Evolutionary conservation across 2,113 vertebrate genomes (phyloP), one percentile per base, ranked within the genome.

Genomic region (Colaptes auratus): DNA sequence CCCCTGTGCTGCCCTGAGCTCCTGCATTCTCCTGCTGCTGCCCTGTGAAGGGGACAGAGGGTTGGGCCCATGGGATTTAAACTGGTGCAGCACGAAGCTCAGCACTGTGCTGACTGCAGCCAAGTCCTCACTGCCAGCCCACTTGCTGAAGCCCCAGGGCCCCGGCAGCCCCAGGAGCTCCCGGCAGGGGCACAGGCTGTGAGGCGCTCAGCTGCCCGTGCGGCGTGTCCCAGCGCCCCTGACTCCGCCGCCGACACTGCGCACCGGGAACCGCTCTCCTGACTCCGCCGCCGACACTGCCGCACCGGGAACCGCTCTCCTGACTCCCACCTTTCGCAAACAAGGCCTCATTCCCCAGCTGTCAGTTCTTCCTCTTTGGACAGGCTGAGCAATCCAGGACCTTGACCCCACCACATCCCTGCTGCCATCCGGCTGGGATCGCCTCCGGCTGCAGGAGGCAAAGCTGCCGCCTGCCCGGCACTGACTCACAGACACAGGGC

Each of bases 51-150:
- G 46, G 52, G 53, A 53, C 58, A 25, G 3, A 0, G n/a, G 44
- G 36, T 21, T 10, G 6, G 42, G 77, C 25, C 18, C 16, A 0
- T 0, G 4, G 50, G 60, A 46, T 61, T 69, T 10, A 27, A 12
- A 5, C 18, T 3, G 19, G 39, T 4, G 1, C 42, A 4, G 69
- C 0, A 2, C 24, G 2, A 31, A 53, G 27, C 15, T 60, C 4
- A 1, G 13, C 44, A 24, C 66, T 1, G 0, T 6, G 1, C 73
- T 2, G 0, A 55, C 31, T 0, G 3, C 53, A 82, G 77, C 71
- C 30, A 48, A 39, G 67, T 2, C 67, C 23, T 13, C 1, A 1
- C 25, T 1, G 8, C 20, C 0, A 5, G n/a, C 23, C 0, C 0
- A 1, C 44, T 23, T 24, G 21, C 50, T 52, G 50, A 24, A 13